phyloP scores from a whole-genome alignment of 2,797 vertebrate species.

The Lepus townsendii region DNA sequence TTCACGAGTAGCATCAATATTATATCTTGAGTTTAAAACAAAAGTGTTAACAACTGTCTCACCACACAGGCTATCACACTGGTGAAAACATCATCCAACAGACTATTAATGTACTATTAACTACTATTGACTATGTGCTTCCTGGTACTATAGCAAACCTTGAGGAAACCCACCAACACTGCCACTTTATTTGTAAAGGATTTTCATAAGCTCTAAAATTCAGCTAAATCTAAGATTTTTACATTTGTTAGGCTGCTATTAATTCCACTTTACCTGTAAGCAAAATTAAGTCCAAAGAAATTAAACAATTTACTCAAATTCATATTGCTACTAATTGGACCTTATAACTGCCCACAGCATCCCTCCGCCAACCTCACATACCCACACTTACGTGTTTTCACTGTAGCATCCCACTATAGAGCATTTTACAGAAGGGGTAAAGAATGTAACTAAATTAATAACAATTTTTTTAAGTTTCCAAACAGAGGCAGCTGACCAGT shows the following conservation, averaged over 20 bases:
- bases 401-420: background rate
- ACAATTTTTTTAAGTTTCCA: slow-evolving; percentile 30
- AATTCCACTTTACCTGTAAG: slow-evolving; percentile 15
- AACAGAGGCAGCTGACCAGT: slow-evolving; percentile 21
- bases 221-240: slow-evolving; percentile 10
- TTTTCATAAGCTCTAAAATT: slow-evolving; percentile 61
- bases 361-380: background rate
- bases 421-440: background rate
- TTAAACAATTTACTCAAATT: slow-evolving; percentile 51
- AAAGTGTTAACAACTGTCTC: slow-evolving; percentile 33
- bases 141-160: background rate
- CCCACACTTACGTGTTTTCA: background rate
- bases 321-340: slow-evolving; percentile 15
- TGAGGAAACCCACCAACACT: slow-evolving; percentile 11
- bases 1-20: background rate
- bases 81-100: background rate
- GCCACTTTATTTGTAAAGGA: slow-evolving; percentile 26
- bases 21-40: background rate
- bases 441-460: slow-evolving; percentile 51
- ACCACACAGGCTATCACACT: background rate
- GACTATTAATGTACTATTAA: slow-evolving; percentile 6
- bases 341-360: background rate
- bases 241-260: slow-evolving; percentile 27
- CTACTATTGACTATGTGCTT: slow-evolving; percentile 22
- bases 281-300: slow-evolving; percentile 17